Evolutionary conservation across 1,140 invertebrate species (phyloP).

Genomic region (Antheraea mylitta): DNA sequence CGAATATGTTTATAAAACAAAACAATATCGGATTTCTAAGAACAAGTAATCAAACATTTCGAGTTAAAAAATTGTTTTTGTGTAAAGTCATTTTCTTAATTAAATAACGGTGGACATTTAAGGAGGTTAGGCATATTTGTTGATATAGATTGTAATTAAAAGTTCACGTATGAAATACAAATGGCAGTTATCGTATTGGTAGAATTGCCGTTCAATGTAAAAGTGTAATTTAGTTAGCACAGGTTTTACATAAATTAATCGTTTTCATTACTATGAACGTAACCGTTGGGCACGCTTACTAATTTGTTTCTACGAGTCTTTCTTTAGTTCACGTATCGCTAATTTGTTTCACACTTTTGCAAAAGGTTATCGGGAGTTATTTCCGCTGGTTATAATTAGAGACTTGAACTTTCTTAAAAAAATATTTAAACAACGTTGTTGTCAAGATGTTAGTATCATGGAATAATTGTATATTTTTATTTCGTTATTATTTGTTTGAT

Average conservation of each 20-base stretch:
- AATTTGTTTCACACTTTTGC: neutral
- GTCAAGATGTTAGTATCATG: neutral
- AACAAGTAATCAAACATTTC: constrained; percentile 3
- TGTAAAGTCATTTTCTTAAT: neutral
- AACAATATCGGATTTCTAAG: neutral
- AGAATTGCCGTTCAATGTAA: no score
- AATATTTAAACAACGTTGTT: neutral
- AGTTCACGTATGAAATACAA: no score
- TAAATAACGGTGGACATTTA: neutral
- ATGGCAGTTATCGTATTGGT: no score
- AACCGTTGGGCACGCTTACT: no score
- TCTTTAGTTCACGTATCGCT: neutral
- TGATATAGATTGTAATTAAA: neutral
- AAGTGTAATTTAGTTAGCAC: no score
- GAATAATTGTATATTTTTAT: neutral
- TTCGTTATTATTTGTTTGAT: neutral
- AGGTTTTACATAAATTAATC: no score
- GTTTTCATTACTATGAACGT: no score
- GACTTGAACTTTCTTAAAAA: neutral
- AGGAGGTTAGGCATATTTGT: neutral
- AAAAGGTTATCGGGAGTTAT: neutral
- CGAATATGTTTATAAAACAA: constrained; percentile 17
- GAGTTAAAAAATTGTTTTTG: neutral
- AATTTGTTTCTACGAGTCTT: neutral
- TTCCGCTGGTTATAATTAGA: neutral